Evolutionary conservation across 1,140 invertebrate species (phyloP).

Genomic region (Lanistes nyassanus): DNA sequence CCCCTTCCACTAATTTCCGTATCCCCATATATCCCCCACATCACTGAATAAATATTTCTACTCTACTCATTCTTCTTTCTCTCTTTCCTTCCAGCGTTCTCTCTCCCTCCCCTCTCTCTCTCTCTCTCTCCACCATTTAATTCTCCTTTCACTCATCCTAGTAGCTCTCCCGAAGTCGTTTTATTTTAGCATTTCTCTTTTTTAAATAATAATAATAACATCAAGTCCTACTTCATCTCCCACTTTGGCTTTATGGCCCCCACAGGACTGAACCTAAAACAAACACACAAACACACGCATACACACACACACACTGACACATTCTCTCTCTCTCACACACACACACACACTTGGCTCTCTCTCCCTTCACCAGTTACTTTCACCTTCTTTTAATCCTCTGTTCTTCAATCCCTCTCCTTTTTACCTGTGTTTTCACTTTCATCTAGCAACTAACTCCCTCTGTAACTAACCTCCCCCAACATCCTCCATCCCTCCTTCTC

Average conservation of each 20-base stretch:
- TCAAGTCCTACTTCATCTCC: no score
- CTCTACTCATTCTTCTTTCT: neutral
- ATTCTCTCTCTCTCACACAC: neutral
- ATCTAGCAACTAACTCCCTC: no score
- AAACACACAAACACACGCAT: no score
- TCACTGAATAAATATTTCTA: neutral
- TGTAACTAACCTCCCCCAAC: no score
- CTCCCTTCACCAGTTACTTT: no score
- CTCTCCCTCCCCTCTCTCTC: neutral
- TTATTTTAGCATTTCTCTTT: neutral
- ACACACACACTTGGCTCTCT: no score
- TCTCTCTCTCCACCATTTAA: neutral
- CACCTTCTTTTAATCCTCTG: no score
- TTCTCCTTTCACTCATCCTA: neutral
- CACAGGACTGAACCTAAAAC: no score
- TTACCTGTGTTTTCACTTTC: neutral
- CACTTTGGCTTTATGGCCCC: no score
- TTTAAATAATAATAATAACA: neutral
- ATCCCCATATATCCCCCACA: neutral
- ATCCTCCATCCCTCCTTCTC: neutral
- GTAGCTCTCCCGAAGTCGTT: neutral
- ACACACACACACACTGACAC: neutral
- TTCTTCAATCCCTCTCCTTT: no score
- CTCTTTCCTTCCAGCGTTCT: neutral
- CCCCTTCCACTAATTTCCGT: neutral